phyloP scores from a whole-genome alignment of 2,797 vertebrate species.

The Poeciliopsis presidionis region DNA sequence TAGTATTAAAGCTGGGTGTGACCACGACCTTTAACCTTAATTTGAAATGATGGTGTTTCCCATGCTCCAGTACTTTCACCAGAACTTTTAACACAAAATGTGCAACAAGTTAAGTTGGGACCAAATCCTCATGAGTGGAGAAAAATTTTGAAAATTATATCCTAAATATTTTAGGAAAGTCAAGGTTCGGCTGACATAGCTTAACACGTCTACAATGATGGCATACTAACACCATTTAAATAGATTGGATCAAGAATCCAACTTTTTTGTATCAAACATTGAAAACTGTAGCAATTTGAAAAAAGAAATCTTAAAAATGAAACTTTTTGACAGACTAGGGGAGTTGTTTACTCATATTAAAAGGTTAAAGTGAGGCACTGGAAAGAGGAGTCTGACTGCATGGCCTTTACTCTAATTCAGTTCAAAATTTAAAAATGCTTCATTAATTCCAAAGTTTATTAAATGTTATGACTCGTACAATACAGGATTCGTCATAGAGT shows the following conservation, averaged over 20 bases:
- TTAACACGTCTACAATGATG: conserved; percentile 86
- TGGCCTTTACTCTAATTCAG: not conserved
- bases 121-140: conserved; percentile 42
- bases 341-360: not conserved
- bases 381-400: not conserved
- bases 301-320: not conserved
- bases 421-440: not conserved
- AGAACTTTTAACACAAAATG: not conserved
- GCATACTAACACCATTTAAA: conserved; percentile 82
- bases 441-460: not conserved
- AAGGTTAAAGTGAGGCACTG: not conserved
- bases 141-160: conserved; percentile 69
- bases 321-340: not conserved
- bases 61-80: not conserved
- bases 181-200: conserved; percentile 67
- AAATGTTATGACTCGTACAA: not conserved
- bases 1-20: conserved; percentile 30
- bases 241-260: conserved; percentile 9
- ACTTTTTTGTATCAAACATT: not conserved
- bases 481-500: not conserved
- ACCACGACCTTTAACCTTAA: conserved; percentile 6
- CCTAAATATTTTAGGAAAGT: conserved; percentile 76
- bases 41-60: not conserved
- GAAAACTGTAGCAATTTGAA: not conserved
- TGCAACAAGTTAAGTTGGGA: not conserved